Conservation (phyloP, 2,888 invertebrate genomes). For the Trichacis sp. region DNA sequence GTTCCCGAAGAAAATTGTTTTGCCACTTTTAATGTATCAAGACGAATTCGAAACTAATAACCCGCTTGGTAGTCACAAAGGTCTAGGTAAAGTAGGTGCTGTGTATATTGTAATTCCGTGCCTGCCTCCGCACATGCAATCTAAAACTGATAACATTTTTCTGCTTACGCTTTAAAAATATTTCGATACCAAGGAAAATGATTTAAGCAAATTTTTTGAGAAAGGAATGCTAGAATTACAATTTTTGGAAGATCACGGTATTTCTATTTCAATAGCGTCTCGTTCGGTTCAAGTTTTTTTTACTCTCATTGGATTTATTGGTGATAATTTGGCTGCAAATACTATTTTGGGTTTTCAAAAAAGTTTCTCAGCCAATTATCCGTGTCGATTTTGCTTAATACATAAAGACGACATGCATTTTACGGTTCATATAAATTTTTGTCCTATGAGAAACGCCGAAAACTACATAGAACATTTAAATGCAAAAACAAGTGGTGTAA, state of each 20-base stretch:
- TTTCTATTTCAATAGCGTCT: too few species aligned
- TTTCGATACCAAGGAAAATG: too few species aligned
- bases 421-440: not conserved
- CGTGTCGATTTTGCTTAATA: not conserved
- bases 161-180: conserved; percentile 21
- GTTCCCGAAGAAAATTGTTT: conserved; percentile 12
- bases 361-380: not conserved
- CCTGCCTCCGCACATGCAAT: conserved; percentile 27
- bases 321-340: not conserved
- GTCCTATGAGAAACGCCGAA: too few species aligned
- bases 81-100: conserved; percentile 34
- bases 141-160: conserved; percentile 31
- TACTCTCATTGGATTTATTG: too few species aligned
- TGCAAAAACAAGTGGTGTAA: too few species aligned
- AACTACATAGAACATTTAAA: too few species aligned
- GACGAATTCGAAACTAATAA: conserved; percentile 44
- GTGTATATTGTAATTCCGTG: conserved; percentile 35
- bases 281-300: too few species aligned
- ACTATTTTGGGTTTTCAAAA: not conserved
- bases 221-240: too few species aligned
- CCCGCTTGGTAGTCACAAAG: conserved; percentile 33
- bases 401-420: not conserved
- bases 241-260: not conserved
- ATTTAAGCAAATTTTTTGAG: too few species aligned
- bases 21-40: conserved; percentile 39